Conservation (phyloP, 2,888 invertebrate species). For the Arenicola marina region DNA sequence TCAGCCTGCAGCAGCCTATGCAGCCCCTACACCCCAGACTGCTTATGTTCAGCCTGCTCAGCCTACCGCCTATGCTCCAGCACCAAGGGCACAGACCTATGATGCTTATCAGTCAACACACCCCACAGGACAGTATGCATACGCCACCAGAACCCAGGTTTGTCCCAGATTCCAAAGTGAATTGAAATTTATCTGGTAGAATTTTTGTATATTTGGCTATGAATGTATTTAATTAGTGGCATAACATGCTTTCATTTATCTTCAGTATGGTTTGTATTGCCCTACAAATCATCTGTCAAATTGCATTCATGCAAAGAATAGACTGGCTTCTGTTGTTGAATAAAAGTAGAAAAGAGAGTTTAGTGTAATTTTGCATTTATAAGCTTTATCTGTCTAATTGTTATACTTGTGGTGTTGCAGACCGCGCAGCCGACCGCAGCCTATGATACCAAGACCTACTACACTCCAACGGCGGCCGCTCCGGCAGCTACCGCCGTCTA, state of each 20-base stretch:
- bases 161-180: background rate
- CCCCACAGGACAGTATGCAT: constrained; percentile 26
- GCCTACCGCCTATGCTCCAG: constrained; percentile 24
- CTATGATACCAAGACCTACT: constrained; percentile 31
- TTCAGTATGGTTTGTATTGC: background rate
- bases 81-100: constrained; percentile 25
- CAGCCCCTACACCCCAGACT: constrained; percentile 25
- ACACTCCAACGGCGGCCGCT: constrained; percentile 24
- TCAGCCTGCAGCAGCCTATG: constrained; percentile 27
- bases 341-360: background rate
- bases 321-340: background rate
- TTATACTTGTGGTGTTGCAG: background rate
- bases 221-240: background rate
- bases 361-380: background rate
- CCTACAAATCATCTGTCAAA: background rate
- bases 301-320: background rate
- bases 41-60: constrained; percentile 30
- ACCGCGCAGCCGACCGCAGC: constrained; percentile 17
- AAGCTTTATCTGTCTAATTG: too few species aligned
- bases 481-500: constrained; percentile 26
- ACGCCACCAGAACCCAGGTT: constrained; percentile 24
- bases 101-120: constrained; percentile 22
- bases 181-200: background rate
- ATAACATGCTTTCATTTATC: background rate
- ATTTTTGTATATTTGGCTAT: background rate